phyloP scores from a whole-genome alignment of 2,888 invertebrate genomes.

The Zhengitettix transpicula region DNA sequence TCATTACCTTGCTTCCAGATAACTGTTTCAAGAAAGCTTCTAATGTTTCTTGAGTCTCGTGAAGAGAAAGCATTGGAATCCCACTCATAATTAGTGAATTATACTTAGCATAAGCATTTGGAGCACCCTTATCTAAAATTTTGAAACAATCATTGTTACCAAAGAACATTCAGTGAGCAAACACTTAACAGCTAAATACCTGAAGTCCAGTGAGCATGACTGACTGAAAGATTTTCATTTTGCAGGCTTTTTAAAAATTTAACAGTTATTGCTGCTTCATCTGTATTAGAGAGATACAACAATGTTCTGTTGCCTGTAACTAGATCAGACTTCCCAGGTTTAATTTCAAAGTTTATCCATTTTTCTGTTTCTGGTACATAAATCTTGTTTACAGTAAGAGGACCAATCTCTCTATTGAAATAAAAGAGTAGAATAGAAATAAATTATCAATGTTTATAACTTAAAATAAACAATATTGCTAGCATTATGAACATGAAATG shows the following conservation, averaged over 20 bases:
- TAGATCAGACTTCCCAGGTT: not conserved
- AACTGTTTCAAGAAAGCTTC: not conserved
- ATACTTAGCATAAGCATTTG: no score
- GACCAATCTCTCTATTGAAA: no score
- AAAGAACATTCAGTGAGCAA: no score
- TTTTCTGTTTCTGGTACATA: not conserved
- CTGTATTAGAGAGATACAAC: conserved; percentile 3
- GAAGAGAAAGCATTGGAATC: not conserved
- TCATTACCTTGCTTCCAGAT: no score
- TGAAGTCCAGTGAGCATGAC: conserved; percentile 12
- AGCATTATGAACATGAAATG: no score
- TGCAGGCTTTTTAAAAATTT: not conserved
- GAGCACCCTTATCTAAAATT: no score
- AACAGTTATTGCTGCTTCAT: conserved; percentile 3
- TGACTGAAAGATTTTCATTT: conserved; percentile 3
- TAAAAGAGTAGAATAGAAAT: no score
- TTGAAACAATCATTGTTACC: no score
- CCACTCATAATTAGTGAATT: conserved; percentile 1
- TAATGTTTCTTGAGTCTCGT: not conserved
- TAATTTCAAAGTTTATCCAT: not conserved
- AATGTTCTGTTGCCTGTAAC: conserved; percentile 7
- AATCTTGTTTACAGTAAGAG: not conserved
- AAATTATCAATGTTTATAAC: no score
- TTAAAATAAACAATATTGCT: no score
- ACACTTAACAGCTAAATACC: conserved; percentile 4